Evolutionary conservation across 2,888 invertebrate species (phyloP), one percentile per base, ranked within the genome.

Genomic region (Spisula solida): DNA sequence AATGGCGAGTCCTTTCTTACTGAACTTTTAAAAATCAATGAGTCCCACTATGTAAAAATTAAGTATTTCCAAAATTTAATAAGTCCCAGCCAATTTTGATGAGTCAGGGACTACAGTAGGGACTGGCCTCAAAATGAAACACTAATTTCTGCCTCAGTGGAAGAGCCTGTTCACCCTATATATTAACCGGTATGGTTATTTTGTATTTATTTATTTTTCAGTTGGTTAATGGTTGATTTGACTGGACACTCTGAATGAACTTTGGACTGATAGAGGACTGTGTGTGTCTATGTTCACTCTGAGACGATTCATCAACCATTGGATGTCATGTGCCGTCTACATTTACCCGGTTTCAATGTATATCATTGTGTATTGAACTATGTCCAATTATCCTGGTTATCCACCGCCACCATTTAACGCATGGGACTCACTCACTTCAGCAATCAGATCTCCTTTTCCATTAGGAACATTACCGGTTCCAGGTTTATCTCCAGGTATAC

Each of bases 361-460:
- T 86, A 79, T 88, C 88, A 88, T 86, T 88, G 86, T 89, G 86
- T 89, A 84, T 83, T 89, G 83, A 92, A 90, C 89, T 89, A 92
- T 92, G 92, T 92, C 92, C 90, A 88, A 90, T 89, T 92, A 79
- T 82, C 92, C 92, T 90, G 92, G 92, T 86, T 91, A 87, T 81
- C 91, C 91, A 88, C 88, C 88, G 31, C 75, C 34, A 34, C 89
- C 92, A 88, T 92, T 90, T 90, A 90, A 87, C 87, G 80, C 90
- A 89, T 89, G 89, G 89, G 88, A 91, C 85, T 87, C 88, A 81
- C 82, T 88, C 66, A 86, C 85, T 66, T 81, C 92, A 85, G 81
- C 92, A 87, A 85, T 85, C 81, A 88, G 89, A 89, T 66, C 87
- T 56, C 55, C 88, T 47, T 90, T 91, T 89, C 92, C 92, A 31